These are phyloP conservation scores for Penaeus monodon DNA, from an alignment of 2,888 invertebrate species.

Conservation along the genomic window DNA sequence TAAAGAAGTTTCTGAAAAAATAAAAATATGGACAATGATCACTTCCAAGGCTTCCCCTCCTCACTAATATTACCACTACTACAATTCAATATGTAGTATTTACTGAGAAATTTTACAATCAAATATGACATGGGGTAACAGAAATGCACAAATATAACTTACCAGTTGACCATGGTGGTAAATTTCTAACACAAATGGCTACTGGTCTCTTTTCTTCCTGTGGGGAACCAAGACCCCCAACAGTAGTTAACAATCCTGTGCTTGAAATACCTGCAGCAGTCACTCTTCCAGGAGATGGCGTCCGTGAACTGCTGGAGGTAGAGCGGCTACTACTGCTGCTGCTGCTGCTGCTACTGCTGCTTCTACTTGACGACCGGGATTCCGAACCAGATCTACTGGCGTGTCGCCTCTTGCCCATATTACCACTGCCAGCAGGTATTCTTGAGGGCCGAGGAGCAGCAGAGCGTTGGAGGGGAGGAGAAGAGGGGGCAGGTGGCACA, in stretches of 20 bases:
- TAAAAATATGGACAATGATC: background rate
- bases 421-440: conserved; percentile 23
- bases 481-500: conserved; percentile 62
- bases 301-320: conserved; percentile 58
- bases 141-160: conserved; percentile 63
- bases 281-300: conserved; percentile 61
- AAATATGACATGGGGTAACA: background rate
- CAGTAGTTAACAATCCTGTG: conserved; percentile 30
- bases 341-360: conserved; percentile 66
- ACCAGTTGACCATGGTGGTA: conserved; percentile 84
- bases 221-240: conserved; percentile 41
- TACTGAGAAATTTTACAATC: no score
- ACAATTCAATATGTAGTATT: background rate
- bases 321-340: conserved; percentile 65
- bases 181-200: conserved; percentile 90
- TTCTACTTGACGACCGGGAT: conserved; percentile 59
- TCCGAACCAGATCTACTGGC: conserved; percentile 60
- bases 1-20: conserved; percentile 85
- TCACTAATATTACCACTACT: background rate
- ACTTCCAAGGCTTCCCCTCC: background rate
- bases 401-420: conserved; percentile 48
- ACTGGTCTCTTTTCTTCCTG: conserved; percentile 77
- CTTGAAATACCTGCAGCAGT: conserved; percentile 26
- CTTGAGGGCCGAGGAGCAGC: conserved; percentile 37
- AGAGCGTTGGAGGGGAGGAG: conserved; percentile 58